phyloP scores from a whole-genome alignment of 1,140 invertebrate genomes.

The Cydia pomonella region DNA sequence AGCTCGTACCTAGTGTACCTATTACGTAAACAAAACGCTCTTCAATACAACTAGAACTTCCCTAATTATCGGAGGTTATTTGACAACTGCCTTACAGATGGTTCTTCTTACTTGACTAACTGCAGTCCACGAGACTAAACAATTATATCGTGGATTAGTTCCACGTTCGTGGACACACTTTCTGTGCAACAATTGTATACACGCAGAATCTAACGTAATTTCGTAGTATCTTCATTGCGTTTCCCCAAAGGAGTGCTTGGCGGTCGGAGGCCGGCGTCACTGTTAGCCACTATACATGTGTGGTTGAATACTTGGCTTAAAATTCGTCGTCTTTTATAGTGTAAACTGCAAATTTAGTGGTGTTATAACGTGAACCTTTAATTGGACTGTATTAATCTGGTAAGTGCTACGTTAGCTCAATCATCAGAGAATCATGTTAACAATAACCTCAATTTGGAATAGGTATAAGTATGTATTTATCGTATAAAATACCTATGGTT shows the following conservation, averaged over 20 bases:
- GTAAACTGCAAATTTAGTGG: neutral
- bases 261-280: neutral
- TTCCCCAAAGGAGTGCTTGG: slow-evolving; percentile 9
- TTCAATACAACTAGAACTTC: too few species aligned
- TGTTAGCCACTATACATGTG: neutral
- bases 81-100: neutral
- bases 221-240: slow-evolving; percentile 8
- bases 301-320: neutral
- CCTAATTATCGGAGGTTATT: too few species aligned
- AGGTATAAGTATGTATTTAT: too few species aligned
- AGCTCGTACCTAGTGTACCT: too few species aligned
- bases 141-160: neutral
- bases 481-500: too few species aligned
- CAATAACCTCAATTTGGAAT: too few species aligned
- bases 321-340: neutral
- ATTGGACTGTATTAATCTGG: neutral
- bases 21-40: too few species aligned
- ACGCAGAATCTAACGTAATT: slow-evolving; percentile 19
- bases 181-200: slow-evolving; percentile 17
- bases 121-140: too few species aligned
- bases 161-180: slow-evolving; percentile 17
- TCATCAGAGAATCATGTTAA: too few species aligned
- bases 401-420: too few species aligned
- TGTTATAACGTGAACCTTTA: neutral
- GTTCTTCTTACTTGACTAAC: neutral